Conservation (phyloP, 2,797 vertebrate species). For the Euthynnus affinis region DNA sequence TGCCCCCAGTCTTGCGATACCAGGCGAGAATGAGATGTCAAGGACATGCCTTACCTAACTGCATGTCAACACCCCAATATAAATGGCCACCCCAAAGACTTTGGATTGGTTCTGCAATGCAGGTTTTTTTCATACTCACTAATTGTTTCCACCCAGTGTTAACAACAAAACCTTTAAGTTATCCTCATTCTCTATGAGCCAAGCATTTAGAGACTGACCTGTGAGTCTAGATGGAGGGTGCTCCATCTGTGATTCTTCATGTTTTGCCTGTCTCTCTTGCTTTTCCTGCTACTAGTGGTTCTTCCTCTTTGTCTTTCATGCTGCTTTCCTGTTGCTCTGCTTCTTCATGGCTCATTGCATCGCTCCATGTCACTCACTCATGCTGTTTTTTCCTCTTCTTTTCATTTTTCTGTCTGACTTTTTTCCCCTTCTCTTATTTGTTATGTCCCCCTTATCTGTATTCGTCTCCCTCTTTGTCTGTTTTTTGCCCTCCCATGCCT, state of each 20-base stretch:
- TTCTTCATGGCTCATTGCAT: conserved; percentile 5
- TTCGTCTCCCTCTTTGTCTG: conserved; percentile 39
- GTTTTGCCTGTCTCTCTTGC: conserved; percentile 1
- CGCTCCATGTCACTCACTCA: conserved; percentile 13
- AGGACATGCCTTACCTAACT: too few relatives aligned
- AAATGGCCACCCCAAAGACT: too few relatives aligned
- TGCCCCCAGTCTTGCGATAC: too few relatives aligned
- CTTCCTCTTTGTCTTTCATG: conserved; percentile 22
- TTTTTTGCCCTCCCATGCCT: conserved; percentile 40
- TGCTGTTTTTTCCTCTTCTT: conserved; percentile 23
- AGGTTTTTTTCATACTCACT: too few relatives aligned
- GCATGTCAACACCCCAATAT: too few relatives aligned
- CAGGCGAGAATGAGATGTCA: too few relatives aligned
- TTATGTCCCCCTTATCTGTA: conserved; percentile 45
- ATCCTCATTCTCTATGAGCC: too few relatives aligned
- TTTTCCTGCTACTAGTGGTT: conserved; percentile 11
- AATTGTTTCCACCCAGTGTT: too few relatives aligned
- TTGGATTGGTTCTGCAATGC: too few relatives aligned
- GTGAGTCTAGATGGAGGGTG: too few relatives aligned
- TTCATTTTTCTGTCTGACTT: conserved; percentile 8
- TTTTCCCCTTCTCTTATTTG: conserved; percentile 25
- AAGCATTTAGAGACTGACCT: too few relatives aligned
- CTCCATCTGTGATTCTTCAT: neutral
- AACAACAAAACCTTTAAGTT: too few relatives aligned
- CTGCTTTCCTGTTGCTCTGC: conserved; percentile 35